Evolutionary conservation across 92 coral and sea anemone species (phyloP), one percentile per base, ranked within the genome.

Genomic region (Umimayanthus kanabou): DNA sequence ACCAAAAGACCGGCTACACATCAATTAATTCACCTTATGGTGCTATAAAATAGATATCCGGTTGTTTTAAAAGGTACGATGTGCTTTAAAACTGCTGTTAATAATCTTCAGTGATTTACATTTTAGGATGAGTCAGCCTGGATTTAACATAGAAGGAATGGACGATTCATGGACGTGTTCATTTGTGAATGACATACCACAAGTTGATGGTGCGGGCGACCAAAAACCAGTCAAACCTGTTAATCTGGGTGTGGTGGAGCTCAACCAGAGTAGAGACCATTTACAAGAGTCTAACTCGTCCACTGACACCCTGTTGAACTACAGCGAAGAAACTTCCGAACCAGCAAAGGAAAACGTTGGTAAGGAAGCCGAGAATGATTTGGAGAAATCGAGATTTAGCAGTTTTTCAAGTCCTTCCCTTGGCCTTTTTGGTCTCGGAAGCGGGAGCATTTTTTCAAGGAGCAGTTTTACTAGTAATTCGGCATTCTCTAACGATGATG

Each of bases 131-230:
- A 91, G 93, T 80, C 39, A 47, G 22, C 82, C 92, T 39, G 91
- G 90, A 72, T 92, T 88, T 64, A 75, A 95, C 86, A 18, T 95
- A 26, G 97, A 95, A 47, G 97, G 96, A 14, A 88, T 92, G 75
- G 94, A 91, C 0, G 98, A 91, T 81, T 89, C 94, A 0, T 94
- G 95, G 95, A 80, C 79, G 11, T 94, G 91, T 9, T 93, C 95
- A 0, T 91, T 94, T 86, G 78, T 92, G 22, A 86, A 88, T n/a
- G 93, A 78, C 25, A 93, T 96, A 70, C 98, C 98, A 23, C 99
- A 96, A 86, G 49, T 96, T 72, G 98, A 96, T 82, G 98, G 98
- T 20, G 89, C 96, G 0, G 95, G 90, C 39, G 98, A 96, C 71
- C 96, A 94, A 4, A 91, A 91, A 25, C 90, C 65, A 6, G 26